Base-by-base conservation (phyloP, 1,140 invertebrate species). In the Hestina assimilis region DNA sequence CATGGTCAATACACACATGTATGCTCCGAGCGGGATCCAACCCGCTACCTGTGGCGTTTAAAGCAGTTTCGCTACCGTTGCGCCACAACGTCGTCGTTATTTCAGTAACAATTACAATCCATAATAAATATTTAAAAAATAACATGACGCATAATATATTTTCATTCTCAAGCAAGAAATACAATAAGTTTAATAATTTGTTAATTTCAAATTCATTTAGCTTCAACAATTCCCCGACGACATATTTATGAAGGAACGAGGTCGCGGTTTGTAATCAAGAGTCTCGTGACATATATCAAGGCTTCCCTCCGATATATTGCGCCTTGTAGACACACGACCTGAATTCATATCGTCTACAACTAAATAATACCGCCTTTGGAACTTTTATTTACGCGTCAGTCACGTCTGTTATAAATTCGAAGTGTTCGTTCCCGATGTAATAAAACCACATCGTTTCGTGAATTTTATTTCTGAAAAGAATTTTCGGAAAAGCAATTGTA, bases 401-500 rank as follows among this genome's bases (percentile, higher is more conserved):
- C 70, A 69, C 66, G 67, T 69, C 56, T 45, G 35, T 28, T 69
- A 69, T 66, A 69, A 68, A 72, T 58, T 63, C 38, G 45, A 63
- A 59, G 33, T 19, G 57, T 65, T 65, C 57, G 64, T 70, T 69
- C 62, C 54, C 61, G 45, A 48, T 43, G 26, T 51, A 62, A 68
- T 69, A 69, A 63, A 59, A 45, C 42, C 28, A 23, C 35, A 41
- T 24, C 50, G 31, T 47, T 47, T 43, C 41, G 45, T 47, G 50
- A 23, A 51, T 41, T 60, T 21, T 31, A 14, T 26, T 28, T 60
- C 55, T 45, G 28, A 40, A 42, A 40, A 3, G 50, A 9, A 20
- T 48, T 9, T 48, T 41, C 2, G 12, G 17, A 14, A 12, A n/a
- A n/a, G n/a, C n/a, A n/a, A n/a, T n/a, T n/a, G n/a, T n/a, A n/a